phyloP scores from a whole-genome alignment of 2,113 vertebrate species.

The Rhinolophus ferrumequinum region DNA sequence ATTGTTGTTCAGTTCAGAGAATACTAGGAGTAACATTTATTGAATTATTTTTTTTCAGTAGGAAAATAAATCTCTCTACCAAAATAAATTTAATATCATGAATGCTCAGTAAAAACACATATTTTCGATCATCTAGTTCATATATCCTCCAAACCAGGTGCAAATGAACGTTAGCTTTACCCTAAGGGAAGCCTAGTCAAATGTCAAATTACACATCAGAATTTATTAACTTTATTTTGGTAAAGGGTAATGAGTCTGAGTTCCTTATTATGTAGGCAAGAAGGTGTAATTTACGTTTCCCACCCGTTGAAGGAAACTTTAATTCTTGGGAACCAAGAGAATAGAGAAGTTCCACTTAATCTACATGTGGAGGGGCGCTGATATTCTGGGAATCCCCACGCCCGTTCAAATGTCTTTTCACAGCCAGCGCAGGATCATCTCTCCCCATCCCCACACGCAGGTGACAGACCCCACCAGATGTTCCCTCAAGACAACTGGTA shows the following conservation, averaged over 20 bases:
- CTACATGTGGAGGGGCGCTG: not conserved
- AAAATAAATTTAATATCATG: not conserved
- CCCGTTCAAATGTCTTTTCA: not conserved
- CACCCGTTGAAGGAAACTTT: not conserved
- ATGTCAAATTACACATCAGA: not conserved
- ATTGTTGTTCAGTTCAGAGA: not conserved
- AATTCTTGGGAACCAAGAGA: not conserved
- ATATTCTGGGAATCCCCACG: not conserved
- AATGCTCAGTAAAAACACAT: not conserved
- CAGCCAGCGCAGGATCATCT: not conserved
- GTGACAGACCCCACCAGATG: not conserved
- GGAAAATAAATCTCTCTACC: not conserved
- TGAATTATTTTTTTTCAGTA: constrained; percentile 5
- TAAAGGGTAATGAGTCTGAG: not conserved
- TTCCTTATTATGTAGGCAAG: not conserved
- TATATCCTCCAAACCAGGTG: not conserved
- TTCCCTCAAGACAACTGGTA: not conserved
- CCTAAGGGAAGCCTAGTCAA: not conserved
- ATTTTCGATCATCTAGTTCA: not conserved
- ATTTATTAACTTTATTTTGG: not conserved
- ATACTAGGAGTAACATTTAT: not conserved
- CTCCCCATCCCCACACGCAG: not conserved
- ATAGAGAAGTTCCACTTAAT: not conserved
- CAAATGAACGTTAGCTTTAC: not conserved
- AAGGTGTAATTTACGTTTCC: not conserved